Evolutionary conservation across 2,113 vertebrate genomes (phyloP), one percentile per base, ranked within the genome.

Genomic region (Pelodiscus sinensis): DNA sequence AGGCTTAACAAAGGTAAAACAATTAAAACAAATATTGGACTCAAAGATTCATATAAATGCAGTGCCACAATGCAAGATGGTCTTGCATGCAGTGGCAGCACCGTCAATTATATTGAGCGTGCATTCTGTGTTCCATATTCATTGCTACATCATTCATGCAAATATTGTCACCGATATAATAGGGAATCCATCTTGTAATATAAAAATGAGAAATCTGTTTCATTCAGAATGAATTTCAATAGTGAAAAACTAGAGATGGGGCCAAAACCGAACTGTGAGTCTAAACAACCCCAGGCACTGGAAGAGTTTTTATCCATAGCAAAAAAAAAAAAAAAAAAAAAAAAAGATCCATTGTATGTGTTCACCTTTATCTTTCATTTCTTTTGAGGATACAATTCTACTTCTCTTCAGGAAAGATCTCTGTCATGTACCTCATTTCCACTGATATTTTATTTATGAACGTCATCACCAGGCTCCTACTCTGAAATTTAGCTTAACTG

Each of bases 1-100:
- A 95, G 57, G 92, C 88, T 38, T 94, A 95, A 96, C 84, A 96
- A 96, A 95, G 87, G 75, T 89, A 95, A 97, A 97, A 92, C 85
- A 81, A 96, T 96, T 97, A 96, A 95, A 97, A 93, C 22, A 88
- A 96, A 92, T 83, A 84, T 90, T 35, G 82, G 93, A 95, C 80
- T 80, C 54, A 97, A 93, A 94, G 88, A 84, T 87, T 2, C 50
- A 92, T 79, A 94, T 89, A 94, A 86, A 2, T 24, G 54, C 9
- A 29, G 44, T 27, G 85, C 68, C 29, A 84, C 50, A 56, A 14
- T 10, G 9, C 31, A 95, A 91, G 57, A 84, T 73, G 73, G 71
- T 88, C 94, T 94, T 24, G 35, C 78, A 83, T 60, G 6, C 15
- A 7, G 6, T 2, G 71, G 87, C 85, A 94, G 79, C 8, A 22